A percentile compares a stretch with the other conserved stretches of the same genome.
Conservation (phyloP, 2,888 invertebrate species). For the Hemicrepidius hirtus region DNA sequence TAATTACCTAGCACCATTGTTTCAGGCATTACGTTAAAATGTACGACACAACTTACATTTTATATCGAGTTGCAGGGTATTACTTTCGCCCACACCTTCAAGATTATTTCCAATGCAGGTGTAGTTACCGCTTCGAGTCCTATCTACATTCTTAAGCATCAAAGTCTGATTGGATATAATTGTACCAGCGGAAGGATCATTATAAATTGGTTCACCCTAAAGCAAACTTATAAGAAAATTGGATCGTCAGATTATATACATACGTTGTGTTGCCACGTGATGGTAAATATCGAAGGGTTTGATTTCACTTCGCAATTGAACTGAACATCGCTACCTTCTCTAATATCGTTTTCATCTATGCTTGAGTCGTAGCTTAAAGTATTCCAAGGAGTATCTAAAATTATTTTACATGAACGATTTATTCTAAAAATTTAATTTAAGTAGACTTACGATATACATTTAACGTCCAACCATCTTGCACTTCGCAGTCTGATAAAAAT, state of each 20-base stretch:
- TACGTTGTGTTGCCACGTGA: constrained; percentile 42
- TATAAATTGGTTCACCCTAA: constrained; percentile 43
- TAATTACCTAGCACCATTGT: no score
- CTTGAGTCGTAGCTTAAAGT: constrained; percentile 26
- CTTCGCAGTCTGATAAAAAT: constrained; percentile 31
- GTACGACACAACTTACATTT: constrained; percentile 39
- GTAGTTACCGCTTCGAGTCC: constrained; percentile 38
- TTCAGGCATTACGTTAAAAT: no score
- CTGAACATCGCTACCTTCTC: constrained; percentile 36
- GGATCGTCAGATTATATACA: neutral
- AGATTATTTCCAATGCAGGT: constrained; percentile 38
- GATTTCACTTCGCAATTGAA: constrained; percentile 39
- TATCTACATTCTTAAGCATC: constrained; percentile 36
- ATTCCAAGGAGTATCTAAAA: constrained; percentile 36
- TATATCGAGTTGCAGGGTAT: constrained; percentile 30
- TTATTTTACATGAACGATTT: neutral
- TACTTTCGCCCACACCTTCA: constrained; percentile 41
- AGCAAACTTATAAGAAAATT: neutral
- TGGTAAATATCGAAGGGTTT: constrained; percentile 38
- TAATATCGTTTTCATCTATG: constrained; percentile 32
- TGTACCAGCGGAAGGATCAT: constrained; percentile 25
- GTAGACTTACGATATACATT: constrained; percentile 37
- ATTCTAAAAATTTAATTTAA: neutral
- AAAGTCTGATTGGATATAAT: constrained; percentile 41
- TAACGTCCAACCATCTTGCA: constrained; percentile 41